Evolutionary conservation across 2,888 invertebrate genomes (phyloP), one percentile per base, ranked within the genome.

Genomic region (Noctua comes): DNA sequence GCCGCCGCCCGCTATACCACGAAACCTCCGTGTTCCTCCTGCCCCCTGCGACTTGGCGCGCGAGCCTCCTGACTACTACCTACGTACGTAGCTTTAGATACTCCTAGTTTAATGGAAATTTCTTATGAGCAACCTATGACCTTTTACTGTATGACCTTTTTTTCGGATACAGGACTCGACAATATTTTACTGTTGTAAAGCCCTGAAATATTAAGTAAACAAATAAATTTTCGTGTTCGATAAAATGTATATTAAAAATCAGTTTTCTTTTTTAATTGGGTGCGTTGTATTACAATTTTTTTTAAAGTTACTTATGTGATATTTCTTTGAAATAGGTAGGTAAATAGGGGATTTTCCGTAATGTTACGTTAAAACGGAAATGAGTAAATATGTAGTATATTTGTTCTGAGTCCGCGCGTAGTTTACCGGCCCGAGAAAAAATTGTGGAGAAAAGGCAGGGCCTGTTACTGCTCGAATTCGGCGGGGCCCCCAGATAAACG

Each of bases 21-120:
- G 89, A 91, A 93, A 92, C 93, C 93, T 94, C 92, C 91, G 87
- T 84, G 77, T 88, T 88, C 90, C 88, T 89, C 85, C 86, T 82
- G 87, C 85, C 82, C 87, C 86, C 81, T 72, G 77, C 78, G 80
- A 76, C 84, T 89, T 85, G 82, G 88, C 89, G 79, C 71, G 83
- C 86, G 76, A 76, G 74, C 84, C 82, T 82, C 82, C 80, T 86
- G 83, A 81, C 73, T 80, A 85, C 80, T 79, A 72, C 72, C 76
- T 76, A 76, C 78, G 54, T 80, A 80, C n/a, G n/a, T n/a, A n/a
- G 68, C 27, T 64, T 68, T n/a, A 73, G 48, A 51, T 73, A 69
- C 64, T 80, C 27, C 62, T 68, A 68, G 59, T 73, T 64, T n/a
- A 62, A 69, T 85, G 64, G 68, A 57, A 64, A 68, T 59, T 46